Evolutionary conservation across 2,888 invertebrate species (phyloP).

Genomic region (Rotaria magnacalcarata): DNA sequence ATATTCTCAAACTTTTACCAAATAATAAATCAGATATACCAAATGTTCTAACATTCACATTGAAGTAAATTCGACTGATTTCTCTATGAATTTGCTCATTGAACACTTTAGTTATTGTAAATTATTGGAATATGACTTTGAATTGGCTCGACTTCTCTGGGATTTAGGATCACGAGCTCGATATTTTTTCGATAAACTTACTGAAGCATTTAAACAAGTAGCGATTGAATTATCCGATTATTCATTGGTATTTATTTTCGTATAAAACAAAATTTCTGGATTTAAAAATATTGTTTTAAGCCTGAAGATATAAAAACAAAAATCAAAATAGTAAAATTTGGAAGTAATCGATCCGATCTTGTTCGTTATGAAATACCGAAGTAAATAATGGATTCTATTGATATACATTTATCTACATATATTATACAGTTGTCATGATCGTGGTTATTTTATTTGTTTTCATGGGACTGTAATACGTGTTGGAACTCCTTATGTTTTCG

Average conservation of each 20-base stretch:
- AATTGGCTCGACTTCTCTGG: slow-evolving; percentile 1
- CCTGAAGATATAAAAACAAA: background rate
- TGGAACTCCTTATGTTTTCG: background rate
- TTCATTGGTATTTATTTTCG: background rate
- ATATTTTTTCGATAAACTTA: slow-evolving; percentile 28
- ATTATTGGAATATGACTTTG: slow-evolving; percentile 31
- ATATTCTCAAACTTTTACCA: background rate
- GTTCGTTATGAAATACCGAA: slow-evolving; percentile 29
- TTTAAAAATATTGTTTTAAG: background rate
- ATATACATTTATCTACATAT: too few relatives aligned
- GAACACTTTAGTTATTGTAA: background rate
- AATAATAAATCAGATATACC: background rate
- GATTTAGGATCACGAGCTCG: background rate
- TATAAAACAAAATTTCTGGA: too few relatives aligned
- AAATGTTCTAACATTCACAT: background rate
- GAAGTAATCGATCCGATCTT: background rate
- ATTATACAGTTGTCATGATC: slow-evolving; percentile 1
- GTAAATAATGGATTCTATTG: background rate
- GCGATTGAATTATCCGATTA: background rate
- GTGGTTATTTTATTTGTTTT: slow-evolving; percentile 26
- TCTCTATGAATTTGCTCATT: background rate
- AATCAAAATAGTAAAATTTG: background rate
- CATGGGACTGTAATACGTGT: slow-evolving; percentile 19
- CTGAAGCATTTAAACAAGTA: slow-evolving; percentile 7
- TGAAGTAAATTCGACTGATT: background rate